Evolutionary conservation across 2,113 vertebrate species (phyloP).

Genomic region (Chroicocephalus ridibundus): DNA sequence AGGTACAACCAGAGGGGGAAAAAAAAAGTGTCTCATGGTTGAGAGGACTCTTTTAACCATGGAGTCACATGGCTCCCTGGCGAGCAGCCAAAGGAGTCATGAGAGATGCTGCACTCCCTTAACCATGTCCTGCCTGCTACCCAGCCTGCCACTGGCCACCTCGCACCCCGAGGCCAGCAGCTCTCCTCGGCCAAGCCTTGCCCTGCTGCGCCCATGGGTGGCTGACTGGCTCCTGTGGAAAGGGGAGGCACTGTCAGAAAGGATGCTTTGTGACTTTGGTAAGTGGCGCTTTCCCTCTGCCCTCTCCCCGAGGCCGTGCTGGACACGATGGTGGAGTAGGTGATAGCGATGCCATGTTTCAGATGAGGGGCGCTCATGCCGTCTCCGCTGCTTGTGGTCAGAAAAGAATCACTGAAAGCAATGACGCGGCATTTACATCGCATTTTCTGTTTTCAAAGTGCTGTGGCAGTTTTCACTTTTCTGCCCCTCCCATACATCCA

Average conservation of each 20-base stretch:
- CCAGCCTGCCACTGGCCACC: not conserved
- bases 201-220: rapidly evolving
- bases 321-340: not conserved
- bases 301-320: rapidly evolving
- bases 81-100: conserved; percentile 49
- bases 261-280: rapidly evolving
- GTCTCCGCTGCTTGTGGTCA: not conserved
- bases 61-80: conserved; percentile 54
- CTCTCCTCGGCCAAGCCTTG: not conserved
- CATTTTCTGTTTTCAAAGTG: not conserved
- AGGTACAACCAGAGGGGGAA: conserved; percentile 31
- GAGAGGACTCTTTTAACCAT: conserved; percentile 66
- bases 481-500: not conserved
- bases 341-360: rapidly evolving
- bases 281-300: not conserved
- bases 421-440: not conserved
- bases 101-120: conserved; percentile 44
- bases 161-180: rapidly evolving
- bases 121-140: conserved; percentile 43
- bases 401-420: not conserved
- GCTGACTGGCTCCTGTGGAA: not conserved
- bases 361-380: rapidly evolving
- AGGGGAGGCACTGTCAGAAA: not conserved
- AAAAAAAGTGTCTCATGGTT: conserved; percentile 50
- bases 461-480: not conserved